Evolutionary conservation across 2,113 vertebrate genomes (phyloP).

Genomic region (Archocentrus centrarchus): DNA sequence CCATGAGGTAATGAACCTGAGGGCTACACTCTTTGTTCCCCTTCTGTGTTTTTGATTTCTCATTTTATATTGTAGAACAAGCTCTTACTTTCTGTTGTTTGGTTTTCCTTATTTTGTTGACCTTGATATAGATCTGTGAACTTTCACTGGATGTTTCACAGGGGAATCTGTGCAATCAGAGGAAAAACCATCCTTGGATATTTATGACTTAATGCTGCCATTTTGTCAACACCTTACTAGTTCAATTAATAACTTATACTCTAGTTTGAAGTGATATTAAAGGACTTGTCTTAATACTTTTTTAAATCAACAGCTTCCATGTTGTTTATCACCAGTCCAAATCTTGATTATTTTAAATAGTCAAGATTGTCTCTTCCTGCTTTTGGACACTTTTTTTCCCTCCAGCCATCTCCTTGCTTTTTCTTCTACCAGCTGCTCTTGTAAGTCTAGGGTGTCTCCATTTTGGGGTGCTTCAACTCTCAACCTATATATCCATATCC

Average conservation of each 20-base stretch:
- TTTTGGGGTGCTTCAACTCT: conserved; percentile 69
- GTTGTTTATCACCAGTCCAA: conserved; percentile 7
- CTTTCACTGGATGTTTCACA: neutral
- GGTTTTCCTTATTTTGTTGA: neutral
- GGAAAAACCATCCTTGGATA: neutral
- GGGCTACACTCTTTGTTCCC: conserved; percentile 25
- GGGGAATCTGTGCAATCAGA: neutral
- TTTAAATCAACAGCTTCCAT: neutral
- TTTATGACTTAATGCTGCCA: neutral
- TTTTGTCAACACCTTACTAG: neutral
- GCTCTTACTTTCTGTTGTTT: neutral
- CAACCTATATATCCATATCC: conserved; percentile 62
- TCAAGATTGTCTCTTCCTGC: neutral
- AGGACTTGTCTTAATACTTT: neutral
- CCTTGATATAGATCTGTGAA: neutral
- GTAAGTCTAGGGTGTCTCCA: conserved; percentile 49
- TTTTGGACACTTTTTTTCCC: conserved; percentile 30
- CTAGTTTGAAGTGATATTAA: neutral
- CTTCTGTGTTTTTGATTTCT: conserved; percentile 5
- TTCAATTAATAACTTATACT: neutral
- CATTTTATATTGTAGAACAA: neutral
- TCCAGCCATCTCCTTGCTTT: conserved; percentile 50
- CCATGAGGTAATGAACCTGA: conserved; percentile 67
- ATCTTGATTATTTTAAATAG: neutral
- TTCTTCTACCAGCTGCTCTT: conserved; percentile 74